These are phyloP conservation scores for Pollicipes pollicipes DNA, from an alignment of 1,140 invertebrate species.

Conservation along the genomic window DNA sequence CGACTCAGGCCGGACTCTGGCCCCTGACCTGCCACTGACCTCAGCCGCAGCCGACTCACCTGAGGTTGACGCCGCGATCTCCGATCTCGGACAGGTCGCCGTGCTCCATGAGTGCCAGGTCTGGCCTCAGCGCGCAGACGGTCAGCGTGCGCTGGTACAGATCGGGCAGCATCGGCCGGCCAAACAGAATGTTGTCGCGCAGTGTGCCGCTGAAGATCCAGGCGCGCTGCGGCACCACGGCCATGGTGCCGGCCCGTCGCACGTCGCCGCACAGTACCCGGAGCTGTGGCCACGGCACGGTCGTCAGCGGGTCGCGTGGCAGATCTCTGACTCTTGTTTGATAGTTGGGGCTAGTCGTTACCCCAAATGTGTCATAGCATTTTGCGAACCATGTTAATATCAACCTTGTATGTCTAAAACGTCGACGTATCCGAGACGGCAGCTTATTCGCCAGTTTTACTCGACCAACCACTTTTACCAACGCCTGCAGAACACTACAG, in stretches of 20 bases:
- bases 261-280: slow-evolving; percentile 20
- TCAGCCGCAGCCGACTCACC: slow-evolving; percentile 7
- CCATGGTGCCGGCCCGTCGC: slow-evolving; percentile 24
- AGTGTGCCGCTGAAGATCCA: slow-evolving; percentile 40
- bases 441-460: no score
- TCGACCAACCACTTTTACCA: no score
- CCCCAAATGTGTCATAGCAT: no score
- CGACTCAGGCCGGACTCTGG: no score
- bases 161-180: slow-evolving; percentile 28
- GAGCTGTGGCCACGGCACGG: slow-evolving; percentile 15
- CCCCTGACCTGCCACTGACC: no score
- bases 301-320: no score
- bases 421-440: no score
- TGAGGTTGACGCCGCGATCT: slow-evolving; percentile 33
- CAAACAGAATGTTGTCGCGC: slow-evolving; percentile 44
- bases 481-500: no score
- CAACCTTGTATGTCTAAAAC: no score
- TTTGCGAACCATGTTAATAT: no score
- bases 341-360: no score
- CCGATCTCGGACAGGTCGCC: slow-evolving; percentile 49
- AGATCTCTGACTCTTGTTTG: no score
- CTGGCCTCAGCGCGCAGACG: slow-evolving; percentile 39
- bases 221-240: slow-evolving; percentile 38
- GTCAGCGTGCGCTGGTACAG: slow-evolving; percentile 33
- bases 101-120: slow-evolving; percentile 43